A percentile compares a stretch with the other conserved stretches of the same genome.
These are phyloP conservation scores for Lynx canadensis DNA, from an alignment of 2,113 vertebrate species.

Conservation along the genomic window DNA sequence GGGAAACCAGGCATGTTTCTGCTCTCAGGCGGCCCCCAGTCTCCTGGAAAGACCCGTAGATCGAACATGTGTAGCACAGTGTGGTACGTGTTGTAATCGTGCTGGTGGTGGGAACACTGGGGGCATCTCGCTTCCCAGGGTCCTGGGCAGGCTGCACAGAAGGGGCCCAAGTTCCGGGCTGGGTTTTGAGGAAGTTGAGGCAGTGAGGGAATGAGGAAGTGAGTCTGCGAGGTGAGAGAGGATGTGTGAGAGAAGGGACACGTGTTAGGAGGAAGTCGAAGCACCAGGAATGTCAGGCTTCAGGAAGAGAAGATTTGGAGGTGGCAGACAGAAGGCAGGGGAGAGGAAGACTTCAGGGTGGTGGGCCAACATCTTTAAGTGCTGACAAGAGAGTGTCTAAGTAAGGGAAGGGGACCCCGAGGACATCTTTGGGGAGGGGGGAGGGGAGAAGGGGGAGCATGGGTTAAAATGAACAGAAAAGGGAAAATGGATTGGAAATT, in stretches of 20 bases:
- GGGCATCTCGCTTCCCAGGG: neutral
- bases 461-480: too few species aligned
- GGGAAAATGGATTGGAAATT: neutral
- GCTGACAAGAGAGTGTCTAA: neutral
- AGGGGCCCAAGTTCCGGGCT: neutral
- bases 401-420: neutral
- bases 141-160: neutral
- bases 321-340: neutral
- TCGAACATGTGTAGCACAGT: fast-evolving
- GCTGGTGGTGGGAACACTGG: neutral
- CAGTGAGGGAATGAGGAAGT: neutral
- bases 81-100: fast-evolving
- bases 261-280: neutral
- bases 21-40: neutral
- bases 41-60: neutral
- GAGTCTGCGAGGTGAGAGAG: neutral
- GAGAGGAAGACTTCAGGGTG: neutral
- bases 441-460: too few species aligned
- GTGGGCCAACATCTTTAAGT: neutral
- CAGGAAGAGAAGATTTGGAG: neutral
- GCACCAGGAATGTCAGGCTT: neutral
- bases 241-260: neutral
- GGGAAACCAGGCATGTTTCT: neutral
- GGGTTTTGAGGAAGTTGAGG: neutral
- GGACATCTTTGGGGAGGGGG: neutral